Conservation (phyloP, 1,140 invertebrate species). For the Stratiolaelaps scimitus region DNA sequence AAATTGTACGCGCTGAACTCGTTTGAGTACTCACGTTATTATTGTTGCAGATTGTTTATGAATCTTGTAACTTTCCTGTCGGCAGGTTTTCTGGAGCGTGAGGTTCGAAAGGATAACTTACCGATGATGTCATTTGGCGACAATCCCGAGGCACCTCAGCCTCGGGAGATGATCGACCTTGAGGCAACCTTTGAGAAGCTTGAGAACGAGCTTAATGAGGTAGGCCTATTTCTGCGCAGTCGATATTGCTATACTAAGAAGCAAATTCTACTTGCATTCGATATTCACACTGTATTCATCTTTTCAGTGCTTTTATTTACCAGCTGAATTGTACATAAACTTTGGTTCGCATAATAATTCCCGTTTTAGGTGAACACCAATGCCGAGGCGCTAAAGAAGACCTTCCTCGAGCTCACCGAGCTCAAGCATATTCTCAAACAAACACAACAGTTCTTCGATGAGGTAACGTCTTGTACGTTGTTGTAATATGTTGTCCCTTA, state of each 20-base stretch:
- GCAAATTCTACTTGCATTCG: too few species aligned
- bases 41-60: too few species aligned
- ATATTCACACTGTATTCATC: too few species aligned
- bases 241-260: too few species aligned
- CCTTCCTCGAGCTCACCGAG: slow-evolving; percentile 71
- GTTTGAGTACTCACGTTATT: too few species aligned
- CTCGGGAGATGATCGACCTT: slow-evolving; percentile 88
- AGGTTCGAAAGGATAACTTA: slow-evolving; percentile 86
- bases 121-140: slow-evolving; percentile 83
- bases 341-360: neutral
- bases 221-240: neutral
- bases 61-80: slow-evolving; percentile 20
- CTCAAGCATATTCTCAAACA: slow-evolving; percentile 49
- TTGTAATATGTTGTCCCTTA: slow-evolving; percentile 28
- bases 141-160: slow-evolving; percentile 84
- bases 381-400: slow-evolving; percentile 48
- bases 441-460: slow-evolving; percentile 48
- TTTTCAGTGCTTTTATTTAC: too few species aligned
- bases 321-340: too few species aligned
- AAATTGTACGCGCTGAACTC: too few species aligned
- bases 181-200: slow-evolving; percentile 51
- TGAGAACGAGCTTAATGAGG: slow-evolving; percentile 43
- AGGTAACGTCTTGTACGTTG: slow-evolving; percentile 41
- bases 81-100: slow-evolving; percentile 72
- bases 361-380: slow-evolving; percentile 45